A percentile compares a stretch with the other conserved stretches of the same genome.
Conservation (phyloP, 2,888 invertebrate genomes). For the Cantharis nigra region DNA sequence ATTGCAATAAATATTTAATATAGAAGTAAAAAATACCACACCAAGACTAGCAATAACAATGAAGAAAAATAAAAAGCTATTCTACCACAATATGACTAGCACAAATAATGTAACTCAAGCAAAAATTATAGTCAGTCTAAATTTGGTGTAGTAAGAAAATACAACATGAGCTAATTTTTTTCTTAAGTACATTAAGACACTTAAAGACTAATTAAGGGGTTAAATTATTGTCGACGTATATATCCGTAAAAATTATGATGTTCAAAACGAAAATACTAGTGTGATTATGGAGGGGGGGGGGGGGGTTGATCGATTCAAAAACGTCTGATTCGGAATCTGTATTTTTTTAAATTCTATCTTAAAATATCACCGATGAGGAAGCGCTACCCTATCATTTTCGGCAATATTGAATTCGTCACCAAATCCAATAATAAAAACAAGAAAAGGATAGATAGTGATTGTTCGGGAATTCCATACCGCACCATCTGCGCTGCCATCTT, state of each 20-base stretch:
- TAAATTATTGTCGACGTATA: slow-evolving; percentile 24
- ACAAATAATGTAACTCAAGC: slow-evolving; percentile 38
- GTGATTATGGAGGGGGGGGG: not conserved
- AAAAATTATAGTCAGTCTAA: slow-evolving; percentile 30
- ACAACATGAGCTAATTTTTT: slow-evolving; percentile 5
- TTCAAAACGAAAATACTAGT: not conserved
- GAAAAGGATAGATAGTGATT: too few species aligned
- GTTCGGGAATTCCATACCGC: too few species aligned
- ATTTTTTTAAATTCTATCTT: too few species aligned
- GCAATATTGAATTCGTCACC: too few species aligned
- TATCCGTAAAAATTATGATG: not conserved
- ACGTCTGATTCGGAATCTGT: too few species aligned
- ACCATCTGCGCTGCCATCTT: not conserved
- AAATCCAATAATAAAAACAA: too few species aligned
- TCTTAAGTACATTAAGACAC: not conserved
- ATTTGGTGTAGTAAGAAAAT: slow-evolving; percentile 27
- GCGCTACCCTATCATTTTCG: too few species aligned
- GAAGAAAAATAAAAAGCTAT: not conserved
- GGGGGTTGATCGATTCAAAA: too few species aligned
- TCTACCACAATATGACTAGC: slow-evolving; percentile 41
- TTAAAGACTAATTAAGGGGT: slow-evolving; percentile 1
- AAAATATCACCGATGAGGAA: too few species aligned
- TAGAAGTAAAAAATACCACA: not conserved
- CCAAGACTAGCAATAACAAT: slow-evolving; percentile 1
- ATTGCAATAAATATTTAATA: slow-evolving; percentile 1